phyloP scores from a whole-genome alignment of 2,113 vertebrate species.

The Tragelaphus scriptus region DNA sequence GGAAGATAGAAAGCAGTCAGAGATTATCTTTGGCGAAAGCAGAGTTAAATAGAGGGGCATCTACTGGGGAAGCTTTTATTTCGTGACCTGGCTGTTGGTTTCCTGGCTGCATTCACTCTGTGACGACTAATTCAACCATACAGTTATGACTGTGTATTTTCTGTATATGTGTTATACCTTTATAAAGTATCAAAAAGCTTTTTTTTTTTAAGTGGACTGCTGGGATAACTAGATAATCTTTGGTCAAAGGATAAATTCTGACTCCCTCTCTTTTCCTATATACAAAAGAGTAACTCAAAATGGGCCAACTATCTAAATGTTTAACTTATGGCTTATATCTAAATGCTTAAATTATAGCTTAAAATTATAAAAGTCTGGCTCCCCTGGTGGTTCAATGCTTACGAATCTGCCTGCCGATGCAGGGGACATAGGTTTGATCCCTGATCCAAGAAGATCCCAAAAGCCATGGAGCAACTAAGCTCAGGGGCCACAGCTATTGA shows the following conservation, averaged over 20 bases:
- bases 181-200: neutral
- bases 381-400: neutral
- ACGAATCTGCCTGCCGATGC: neutral
- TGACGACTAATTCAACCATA: neutral
- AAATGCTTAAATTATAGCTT: neutral
- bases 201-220: neutral
- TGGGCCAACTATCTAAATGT: neutral
- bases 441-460: neutral
- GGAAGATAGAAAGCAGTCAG: neutral
- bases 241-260: neutral
- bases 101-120: neutral
- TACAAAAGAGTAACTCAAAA: neutral
- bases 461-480: neutral
- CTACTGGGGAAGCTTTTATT: neutral
- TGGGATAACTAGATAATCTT: neutral
- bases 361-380: neutral
- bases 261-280: neutral
- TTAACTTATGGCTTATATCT: neutral
- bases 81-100: neutral
- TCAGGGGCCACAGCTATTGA: neutral
- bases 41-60: neutral
- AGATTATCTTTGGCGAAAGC: neutral
- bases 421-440: neutral
- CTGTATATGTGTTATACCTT: neutral
- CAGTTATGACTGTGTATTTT: neutral